Base-by-base conservation (phyloP, 2,888 invertebrate genomes). In the Arctia plantaginis region DNA sequence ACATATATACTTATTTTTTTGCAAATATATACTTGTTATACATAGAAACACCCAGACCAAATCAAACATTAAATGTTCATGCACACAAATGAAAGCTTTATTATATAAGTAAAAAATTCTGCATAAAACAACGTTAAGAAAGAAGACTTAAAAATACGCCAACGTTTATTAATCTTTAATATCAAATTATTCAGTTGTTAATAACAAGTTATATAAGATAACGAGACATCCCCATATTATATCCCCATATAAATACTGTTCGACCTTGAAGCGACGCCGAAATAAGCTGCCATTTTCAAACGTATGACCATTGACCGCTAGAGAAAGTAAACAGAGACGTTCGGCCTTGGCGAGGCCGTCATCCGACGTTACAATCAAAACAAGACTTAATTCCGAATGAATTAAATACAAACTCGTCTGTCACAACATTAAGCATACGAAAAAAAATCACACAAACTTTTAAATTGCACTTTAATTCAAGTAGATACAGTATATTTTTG, bases 281-380 rank as follows among this genome's bases (percentile, higher is more conserved):
- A 89, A 71, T 87, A 82, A 85, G 83, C 82, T 83, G 84, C 80
- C 80, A 86, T 88, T 85, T 85, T 81, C 83, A 82, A 87, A 87
- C 81, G 85, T 87, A 85, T 93, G 92, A 93, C 91, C 93, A 89
- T 90, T 93, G 93, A 93, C 93, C 94, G 92, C 91, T 90, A 92
- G 93, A 93, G 94, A 94, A 94, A 94, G 94, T 92, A 92, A 94
- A 94, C 91, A 93, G 88, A 86, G 84, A 90, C 91, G 89, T 88
- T 89, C 91, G 94, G 92, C 94, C 94, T 94, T 94, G 92, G 88
- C 86, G 91, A 92, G 93, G 93, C 92, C 93, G 89, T 89, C 71
- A 44, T 85, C 81, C 70, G 66, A 70, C 75, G 71, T 72, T 69
- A 74, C 80, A 75, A 77, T 65, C 83, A 75, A 90, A 86, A 88